Base-by-base conservation (phyloP, 1,140 invertebrate genomes). In the Zaprionus africanus region DNA sequence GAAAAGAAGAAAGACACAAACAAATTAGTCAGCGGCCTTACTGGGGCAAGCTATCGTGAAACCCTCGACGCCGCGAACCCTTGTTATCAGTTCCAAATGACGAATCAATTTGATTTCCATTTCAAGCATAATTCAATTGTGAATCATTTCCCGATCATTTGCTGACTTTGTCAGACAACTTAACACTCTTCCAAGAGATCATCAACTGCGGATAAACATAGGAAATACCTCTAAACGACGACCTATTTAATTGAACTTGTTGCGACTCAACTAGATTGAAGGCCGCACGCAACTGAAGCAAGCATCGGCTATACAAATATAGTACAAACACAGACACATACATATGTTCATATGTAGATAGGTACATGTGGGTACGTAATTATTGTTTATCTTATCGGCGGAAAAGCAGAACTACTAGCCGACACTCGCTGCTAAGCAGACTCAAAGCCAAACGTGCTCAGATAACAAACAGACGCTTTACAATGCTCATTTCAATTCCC, bases 1-100 rank as follows among this genome's bases (percentile, higher is more conserved):
- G 61, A 17, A 88, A 87, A 34, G 34, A 36, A 49, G 24, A 69
- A 12, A 54, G 51, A 26, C 24, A 69, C 11, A 17, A 62, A 15
- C 15, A 28, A 51, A 38, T 74, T 65, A 70, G 49, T 69, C 6
- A 69, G 13, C 62, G 26, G 15, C 19, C 24, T 66, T 57, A 28
- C 36, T 43, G n/a, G 28, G 61, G 19, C 58, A n/a, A 24, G 22
- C 15, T 34, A 38, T 58, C 17, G 11, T 12, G 11, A 31, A 57
- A 51, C 24, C n/a, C n/a, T n/a, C n/a, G n/a, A n/a, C n/a, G n/a
- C n/a, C n/a, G n/a, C n/a, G n/a, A n/a, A n/a, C n/a, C n/a, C n/a
- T n/a, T 41, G 15, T n/a, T 41, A 41, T 41, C 38, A 41, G 38
- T 6, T n/a, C 1, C 38, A 41, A 41, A 41, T 43, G 5, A 43